Conservation (phyloP, 2,113 vertebrate species). For the Dunckerocampus dactyliophorus region DNA sequence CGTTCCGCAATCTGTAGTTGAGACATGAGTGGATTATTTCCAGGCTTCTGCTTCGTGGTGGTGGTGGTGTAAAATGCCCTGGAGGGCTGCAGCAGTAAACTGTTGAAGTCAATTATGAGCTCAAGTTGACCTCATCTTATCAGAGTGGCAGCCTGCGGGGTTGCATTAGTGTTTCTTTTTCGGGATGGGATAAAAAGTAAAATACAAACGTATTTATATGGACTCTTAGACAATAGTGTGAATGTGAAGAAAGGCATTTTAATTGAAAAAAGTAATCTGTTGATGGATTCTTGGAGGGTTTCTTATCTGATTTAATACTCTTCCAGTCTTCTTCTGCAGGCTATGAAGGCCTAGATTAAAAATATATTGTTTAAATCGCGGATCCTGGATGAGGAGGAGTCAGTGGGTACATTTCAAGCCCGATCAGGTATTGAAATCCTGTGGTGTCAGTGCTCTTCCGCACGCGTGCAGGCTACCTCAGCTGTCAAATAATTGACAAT, state of each 20-base stretch:
- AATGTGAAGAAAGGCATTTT: constrained; percentile 14
- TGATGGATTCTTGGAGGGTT: constrained; percentile 1
- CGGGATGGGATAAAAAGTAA: constrained; percentile 29
- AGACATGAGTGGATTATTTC: constrained; percentile 43
- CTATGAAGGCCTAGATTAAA: not conserved
- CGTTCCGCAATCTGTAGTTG: constrained; percentile 3
- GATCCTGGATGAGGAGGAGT: not conserved
- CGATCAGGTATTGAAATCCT: constrained; percentile 12
- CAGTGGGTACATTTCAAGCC: constrained; percentile 1
- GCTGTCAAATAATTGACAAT: constrained; percentile 59
- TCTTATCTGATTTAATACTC: constrained; percentile 16
- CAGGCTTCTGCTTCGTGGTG: constrained; percentile 39
- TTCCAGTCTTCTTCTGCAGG: not conserved
- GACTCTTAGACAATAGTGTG: not conserved
- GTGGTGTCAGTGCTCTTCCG: constrained; percentile 15
- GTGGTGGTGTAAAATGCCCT: constrained; percentile 20
- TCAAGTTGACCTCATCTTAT: constrained; percentile 56
- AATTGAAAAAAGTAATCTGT: not conserved
- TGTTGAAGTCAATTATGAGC: constrained; percentile 58
- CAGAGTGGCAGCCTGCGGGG: constrained; percentile 44
- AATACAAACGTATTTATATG: constrained; percentile 4
- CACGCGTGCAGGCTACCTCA: constrained; percentile 48
- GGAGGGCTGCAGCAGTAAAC: constrained; percentile 38
- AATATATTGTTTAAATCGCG: constrained; percentile 16
- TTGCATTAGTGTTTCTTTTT: constrained; percentile 43